A percentile compares a stretch with the other conserved stretches of the same genome.
phyloP scores from a whole-genome alignment of 1,140 invertebrate species.

The Phymastichus coffea region DNA sequence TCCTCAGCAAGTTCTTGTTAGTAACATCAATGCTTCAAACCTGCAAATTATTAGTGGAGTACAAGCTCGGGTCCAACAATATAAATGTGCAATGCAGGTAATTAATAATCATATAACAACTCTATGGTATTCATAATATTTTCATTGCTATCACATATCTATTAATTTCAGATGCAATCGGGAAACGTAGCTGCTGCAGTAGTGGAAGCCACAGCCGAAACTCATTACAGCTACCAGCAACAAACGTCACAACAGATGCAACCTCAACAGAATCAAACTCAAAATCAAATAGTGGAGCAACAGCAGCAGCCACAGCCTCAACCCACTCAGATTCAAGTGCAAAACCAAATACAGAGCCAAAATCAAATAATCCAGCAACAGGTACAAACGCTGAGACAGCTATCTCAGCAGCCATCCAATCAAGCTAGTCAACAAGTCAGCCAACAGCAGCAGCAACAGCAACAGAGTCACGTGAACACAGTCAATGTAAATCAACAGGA shows the following conservation, averaged over 20 bases:
- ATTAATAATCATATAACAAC: too few relatives aligned
- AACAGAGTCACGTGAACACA: slow-evolving; percentile 29
- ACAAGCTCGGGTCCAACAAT: slow-evolving; percentile 55
- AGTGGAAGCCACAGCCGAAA: slow-evolving; percentile 50
- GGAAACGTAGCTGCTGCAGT: slow-evolving; percentile 50
- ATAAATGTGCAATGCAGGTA: slow-evolving; percentile 59
- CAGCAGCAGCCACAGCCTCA: slow-evolving; percentile 47
- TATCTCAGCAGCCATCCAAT: slow-evolving; percentile 46
- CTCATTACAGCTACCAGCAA: slow-evolving; percentile 52
- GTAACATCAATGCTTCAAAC: slow-evolving; percentile 56
- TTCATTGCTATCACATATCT: too few relatives aligned
- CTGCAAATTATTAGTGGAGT: slow-evolving; percentile 58
- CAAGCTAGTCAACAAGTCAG: slow-evolving; percentile 37
- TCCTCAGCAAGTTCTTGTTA: slow-evolving; percentile 55
- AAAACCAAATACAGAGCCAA: slow-evolving; percentile 52
- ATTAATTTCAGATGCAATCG: slow-evolving; percentile 49
- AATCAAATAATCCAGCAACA: slow-evolving; percentile 56
- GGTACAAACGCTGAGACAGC: slow-evolving; percentile 54
- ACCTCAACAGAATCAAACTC: slow-evolving; percentile 46
- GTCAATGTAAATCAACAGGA: too few relatives aligned
- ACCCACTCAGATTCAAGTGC: slow-evolving; percentile 52
- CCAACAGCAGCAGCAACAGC: slow-evolving; percentile 39
- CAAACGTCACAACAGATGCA: slow-evolving; percentile 49
- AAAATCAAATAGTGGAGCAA: slow-evolving; percentile 50
- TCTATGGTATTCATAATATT: too few relatives aligned